Evolutionary conservation across 1,140 invertebrate genomes (phyloP), one percentile per base, ranked within the genome.

Genomic region (Teleopsis dalmanni): DNA sequence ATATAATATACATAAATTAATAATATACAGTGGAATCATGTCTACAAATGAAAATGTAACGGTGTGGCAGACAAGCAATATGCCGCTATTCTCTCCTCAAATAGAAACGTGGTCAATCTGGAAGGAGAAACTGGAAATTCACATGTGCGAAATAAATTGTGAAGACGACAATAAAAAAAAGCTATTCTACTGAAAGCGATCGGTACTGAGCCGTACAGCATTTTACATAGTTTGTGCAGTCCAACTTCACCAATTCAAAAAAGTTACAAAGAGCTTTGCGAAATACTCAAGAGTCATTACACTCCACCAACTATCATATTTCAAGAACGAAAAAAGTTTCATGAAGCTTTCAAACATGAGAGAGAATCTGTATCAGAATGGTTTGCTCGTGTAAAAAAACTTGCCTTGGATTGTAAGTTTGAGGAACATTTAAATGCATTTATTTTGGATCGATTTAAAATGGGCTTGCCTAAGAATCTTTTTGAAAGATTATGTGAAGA

Each of bases 291-390:
- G 8, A 8, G 18, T 11, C 43, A 45, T 2, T 45, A 18, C 25
- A 45, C 29, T 10, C 43, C 27, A 45, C 43, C 43, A 13, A 34
- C 18, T n/a, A n/a, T n/a, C n/a, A n/a, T n/a, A n/a, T n/a, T n/a
- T n/a, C n/a, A n/a, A n/a, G n/a, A n/a, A n/a, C n/a, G n/a, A n/a
- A 46, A 46, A 23, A 46, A 46, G 14, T 46, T 46, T 35, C 5
- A 46, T 46, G 1, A 4, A 11, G 10, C 31, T 22, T 35, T 7
- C 4, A 46, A 35, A 35, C 3, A 9, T n/a, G 44, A 46, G 25
- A 25, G 16, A 5, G 44, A 46, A 23, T n/a, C 29, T 1, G 44
- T 46, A 11, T 29, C 31, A 35, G 31, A 46, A 7, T 46, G 31
- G 44, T 46, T 23, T 36, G 44, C 31, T 19, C 29, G 33, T 6